Base-by-base conservation (phyloP, 2,888 invertebrate genomes). In the Xestia rhomboidea region DNA sequence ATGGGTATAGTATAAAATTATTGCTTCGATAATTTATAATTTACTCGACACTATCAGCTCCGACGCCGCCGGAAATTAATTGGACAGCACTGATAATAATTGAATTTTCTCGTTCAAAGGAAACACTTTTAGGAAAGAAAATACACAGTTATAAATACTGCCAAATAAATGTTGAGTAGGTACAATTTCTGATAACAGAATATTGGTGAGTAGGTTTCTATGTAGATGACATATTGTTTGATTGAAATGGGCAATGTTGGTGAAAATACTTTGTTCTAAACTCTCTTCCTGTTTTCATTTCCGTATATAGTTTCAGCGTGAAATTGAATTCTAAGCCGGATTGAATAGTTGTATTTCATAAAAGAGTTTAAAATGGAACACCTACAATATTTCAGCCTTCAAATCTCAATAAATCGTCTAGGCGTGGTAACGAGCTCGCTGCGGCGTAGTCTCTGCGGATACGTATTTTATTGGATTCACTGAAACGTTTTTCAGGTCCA, bases 381-480 rank as follows among this genome's bases (percentile, higher is more conserved):
- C 94, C 95, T 96, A 95, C 94, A 96, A 96, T 96, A 96, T 96
- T 96, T 96, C 94, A 96, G 94, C 93, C 94, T 95, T 96, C 96
- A 96, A 96, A 96, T 96, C 96, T 96, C 96, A 95, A 96, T 96
- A 96, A 96, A 96, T 96, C 96, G 95, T 94, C 95, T 95, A 95
- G 96, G 96, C 95, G 95, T 95, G 95, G 96, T 96, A 96, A 96
- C 96, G 96, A 96, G 96, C 96, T 94, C 96, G 92, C 94, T 95
- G 96, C 95, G 96, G 95, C 96, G 95, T 93, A 95, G 94, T 95
- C 96, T 95, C 95, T 96, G 95, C 96, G 96, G 96, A 96, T 96
- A 96, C 96, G 96, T 96, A 96, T 96, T 96, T 96, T 96, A 96
- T 96, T 96, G 96, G 96, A 96, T 96, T 96, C 95, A 95, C 94